Percentiles rank a stretch among this genome's conserved stretches.
Evolutionary conservation across 2,113 vertebrate genomes (phyloP).

Genomic region (Macheiramphus alcinus): DNA sequence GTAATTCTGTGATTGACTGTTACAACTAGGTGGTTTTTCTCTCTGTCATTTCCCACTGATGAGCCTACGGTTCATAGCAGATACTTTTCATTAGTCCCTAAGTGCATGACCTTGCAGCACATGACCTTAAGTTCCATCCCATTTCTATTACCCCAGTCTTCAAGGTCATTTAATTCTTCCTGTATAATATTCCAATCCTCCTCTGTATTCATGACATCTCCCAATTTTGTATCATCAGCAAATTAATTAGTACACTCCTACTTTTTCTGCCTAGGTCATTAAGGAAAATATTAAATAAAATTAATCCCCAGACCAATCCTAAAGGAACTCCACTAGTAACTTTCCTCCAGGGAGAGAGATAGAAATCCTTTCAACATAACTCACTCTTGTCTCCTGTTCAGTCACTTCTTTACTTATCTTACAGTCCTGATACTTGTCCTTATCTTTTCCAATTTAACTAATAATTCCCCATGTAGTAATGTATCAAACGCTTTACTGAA

Average conservation of each 20-base stretch:
- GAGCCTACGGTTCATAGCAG: constrained; percentile 10
- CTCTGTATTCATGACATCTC: constrained; percentile 61
- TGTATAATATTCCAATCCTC: constrained; percentile 55
- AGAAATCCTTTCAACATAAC: constrained; percentile 46
- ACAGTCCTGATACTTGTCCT: not conserved
- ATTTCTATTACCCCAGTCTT: constrained; percentile 29
- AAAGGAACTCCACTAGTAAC: constrained; percentile 54
- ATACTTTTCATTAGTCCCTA: constrained; percentile 40
- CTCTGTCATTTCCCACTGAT: constrained; percentile 32
- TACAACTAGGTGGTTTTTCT: not conserved
- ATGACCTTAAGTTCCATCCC: constrained; percentile 40
- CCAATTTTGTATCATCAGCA: constrained; percentile 62
- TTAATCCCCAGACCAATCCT: constrained; percentile 68
- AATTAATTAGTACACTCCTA: constrained; percentile 69
- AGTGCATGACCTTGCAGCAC: constrained; percentile 31
- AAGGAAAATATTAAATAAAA: constrained; percentile 70
- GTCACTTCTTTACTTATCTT: constrained; percentile 38
- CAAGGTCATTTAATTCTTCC: constrained; percentile 61
- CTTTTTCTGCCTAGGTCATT: constrained; percentile 64
- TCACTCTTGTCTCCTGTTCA: not conserved
- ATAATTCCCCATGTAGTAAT: constrained; percentile 34
- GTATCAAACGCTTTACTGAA: not conserved
- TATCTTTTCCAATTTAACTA: constrained; percentile 57
- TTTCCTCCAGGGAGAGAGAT: constrained; percentile 30
- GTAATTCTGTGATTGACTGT: constrained; percentile 1